These are phyloP conservation scores for Coregonus ussuriensis DNA, from an alignment of 2,797 vertebrate genomes.

Conservation along the genomic window DNA sequence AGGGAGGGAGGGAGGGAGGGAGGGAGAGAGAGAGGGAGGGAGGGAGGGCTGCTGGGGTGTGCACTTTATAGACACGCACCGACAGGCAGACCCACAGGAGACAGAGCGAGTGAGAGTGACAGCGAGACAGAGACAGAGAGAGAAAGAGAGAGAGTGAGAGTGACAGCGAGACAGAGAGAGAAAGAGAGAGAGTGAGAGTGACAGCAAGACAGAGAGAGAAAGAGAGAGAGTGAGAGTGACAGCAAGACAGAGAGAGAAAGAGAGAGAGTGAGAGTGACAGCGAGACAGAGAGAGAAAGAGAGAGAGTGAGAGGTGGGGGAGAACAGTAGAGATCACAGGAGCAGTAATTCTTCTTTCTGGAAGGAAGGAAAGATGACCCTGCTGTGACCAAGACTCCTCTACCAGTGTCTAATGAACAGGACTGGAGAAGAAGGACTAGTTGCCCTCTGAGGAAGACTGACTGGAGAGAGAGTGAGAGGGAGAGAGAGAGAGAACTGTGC, in stretches of 20 bases:
- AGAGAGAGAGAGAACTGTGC: conserved; percentile 38
- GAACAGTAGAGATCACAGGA: conserved; percentile 30
- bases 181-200: conserved; percentile 8
- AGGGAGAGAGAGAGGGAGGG: conserved; percentile 39
- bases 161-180: conserved; percentile 30
- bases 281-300: conserved; percentile 26
- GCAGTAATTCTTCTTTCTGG: conserved; percentile 49
- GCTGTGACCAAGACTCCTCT: conserved; percentile 51
- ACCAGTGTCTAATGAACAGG: conserved; percentile 56
- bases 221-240: conserved; percentile 34
- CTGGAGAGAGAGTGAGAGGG: conserved; percentile 26
- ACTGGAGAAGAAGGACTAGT: conserved; percentile 33
- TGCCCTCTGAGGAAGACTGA: not conserved
- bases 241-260: conserved; percentile 27
- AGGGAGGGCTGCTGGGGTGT: conserved; percentile 59
- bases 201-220: conserved; percentile 25
- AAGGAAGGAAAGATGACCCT: conserved; percentile 61
- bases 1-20: conserved; percentile 26
- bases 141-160: conserved; percentile 32
- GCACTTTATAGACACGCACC: conserved; percentile 70
- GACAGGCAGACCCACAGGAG: conserved; percentile 36
- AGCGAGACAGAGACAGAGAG: conserved; percentile 29
- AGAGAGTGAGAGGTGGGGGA: conserved; percentile 14
- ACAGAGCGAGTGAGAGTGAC: conserved; percentile 38
- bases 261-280: conserved; percentile 29